These are phyloP conservation scores for Tragelaphus eurycerus DNA, from an alignment of 2,797 vertebrate species.

Conservation along the genomic window DNA sequence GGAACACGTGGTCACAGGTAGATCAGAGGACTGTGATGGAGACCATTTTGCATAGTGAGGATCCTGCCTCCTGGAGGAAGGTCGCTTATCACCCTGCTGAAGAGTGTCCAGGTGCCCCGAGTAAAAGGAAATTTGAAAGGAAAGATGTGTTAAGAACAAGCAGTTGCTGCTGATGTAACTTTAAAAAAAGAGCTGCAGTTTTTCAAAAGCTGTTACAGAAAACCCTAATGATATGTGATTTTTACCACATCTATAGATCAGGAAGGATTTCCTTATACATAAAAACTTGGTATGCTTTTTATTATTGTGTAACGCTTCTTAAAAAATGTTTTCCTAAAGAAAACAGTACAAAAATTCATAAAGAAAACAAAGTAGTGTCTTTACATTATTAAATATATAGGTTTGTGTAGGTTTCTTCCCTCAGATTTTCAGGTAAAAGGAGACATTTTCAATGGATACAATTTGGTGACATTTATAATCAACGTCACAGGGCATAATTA, in stretches of 20 bases:
- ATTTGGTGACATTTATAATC: constrained; percentile 12
- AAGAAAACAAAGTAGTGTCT: constrained; percentile 6
- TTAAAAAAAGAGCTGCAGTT: not conserved
- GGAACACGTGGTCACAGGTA: not conserved
- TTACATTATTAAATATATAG: constrained; percentile 2
- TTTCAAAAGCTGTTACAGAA: not conserved
- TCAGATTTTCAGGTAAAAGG: constrained; percentile 40
- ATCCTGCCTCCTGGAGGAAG: not conserved
- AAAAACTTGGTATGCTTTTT: not conserved
- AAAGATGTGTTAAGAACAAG: not conserved
- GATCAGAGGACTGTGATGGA: not conserved
- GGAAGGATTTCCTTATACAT: not conserved
- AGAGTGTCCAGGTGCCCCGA: not conserved
- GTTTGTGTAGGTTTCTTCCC: not conserved
- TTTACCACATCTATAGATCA: not conserved
- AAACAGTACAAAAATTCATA: not conserved
- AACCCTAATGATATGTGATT: not conserved
- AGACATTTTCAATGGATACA: constrained; percentile 1
- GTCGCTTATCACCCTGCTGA: not conserved
- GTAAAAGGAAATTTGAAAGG: not conserved
- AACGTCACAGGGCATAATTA: constrained; percentile 13
- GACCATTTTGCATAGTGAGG: not conserved
- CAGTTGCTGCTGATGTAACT: not conserved
- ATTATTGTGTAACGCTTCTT: not conserved
- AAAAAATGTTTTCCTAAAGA: not conserved